Percentiles rank a stretch among this genome's conserved stretches.
Conservation (phyloP, 1,140 invertebrate genomes). For the Trichonephila inaurata region DNA sequence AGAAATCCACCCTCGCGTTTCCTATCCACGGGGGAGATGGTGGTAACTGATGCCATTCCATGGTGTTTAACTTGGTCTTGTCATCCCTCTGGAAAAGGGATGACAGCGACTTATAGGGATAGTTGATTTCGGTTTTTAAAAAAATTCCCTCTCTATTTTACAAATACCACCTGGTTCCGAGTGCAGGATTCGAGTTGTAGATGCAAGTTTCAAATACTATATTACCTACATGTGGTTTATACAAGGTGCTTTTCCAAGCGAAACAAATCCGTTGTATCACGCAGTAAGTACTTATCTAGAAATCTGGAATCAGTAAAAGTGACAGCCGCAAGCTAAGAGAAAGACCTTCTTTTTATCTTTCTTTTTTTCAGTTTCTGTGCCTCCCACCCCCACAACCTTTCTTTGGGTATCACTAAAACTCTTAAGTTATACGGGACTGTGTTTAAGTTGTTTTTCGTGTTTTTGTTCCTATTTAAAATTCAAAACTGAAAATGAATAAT, state of each 20-base stretch:
- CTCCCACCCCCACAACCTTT: background rate
- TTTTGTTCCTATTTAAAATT: too few relatives aligned
- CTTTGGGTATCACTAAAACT: too few relatives aligned
- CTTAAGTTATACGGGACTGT: too few relatives aligned
- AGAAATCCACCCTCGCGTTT: conserved; percentile 4
- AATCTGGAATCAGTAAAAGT: conserved; percentile 59
- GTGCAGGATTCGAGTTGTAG: background rate
- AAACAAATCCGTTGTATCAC: conserved; percentile 54
- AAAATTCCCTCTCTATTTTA: background rate
- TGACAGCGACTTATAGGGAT: background rate
- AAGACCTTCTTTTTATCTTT: background rate
- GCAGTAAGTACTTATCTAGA: background rate
- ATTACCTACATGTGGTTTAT: background rate
- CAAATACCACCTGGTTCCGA: conserved; percentile 19
- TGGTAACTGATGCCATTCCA: conserved; percentile 27
- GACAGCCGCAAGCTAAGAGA: conserved; percentile 47
- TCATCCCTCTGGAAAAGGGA: background rate
- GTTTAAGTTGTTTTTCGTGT: too few relatives aligned
- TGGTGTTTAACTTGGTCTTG: conserved; percentile 13
- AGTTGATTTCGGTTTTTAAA: background rate
- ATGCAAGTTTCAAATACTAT: background rate
- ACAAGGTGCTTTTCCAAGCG: conserved; percentile 18
- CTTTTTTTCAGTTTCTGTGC: background rate
- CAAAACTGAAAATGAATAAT: too few relatives aligned
- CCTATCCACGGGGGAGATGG: background rate